Percentiles rank a stretch among this genome's conserved stretches.
Evolutionary conservation across 2,113 vertebrate species (phyloP).

Genomic region (Marcusenius ussheri): DNA sequence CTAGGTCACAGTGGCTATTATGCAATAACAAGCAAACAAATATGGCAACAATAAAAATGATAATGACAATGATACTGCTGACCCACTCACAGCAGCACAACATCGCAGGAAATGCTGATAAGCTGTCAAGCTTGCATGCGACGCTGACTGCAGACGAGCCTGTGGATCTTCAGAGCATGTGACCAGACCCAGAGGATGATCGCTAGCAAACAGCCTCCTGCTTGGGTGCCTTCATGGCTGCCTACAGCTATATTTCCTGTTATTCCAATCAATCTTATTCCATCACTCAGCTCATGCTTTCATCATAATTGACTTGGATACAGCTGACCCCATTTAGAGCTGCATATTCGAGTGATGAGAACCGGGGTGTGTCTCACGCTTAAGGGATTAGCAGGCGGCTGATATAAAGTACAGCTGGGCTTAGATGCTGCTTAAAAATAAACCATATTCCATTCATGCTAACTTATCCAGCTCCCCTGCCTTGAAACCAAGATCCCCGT

Average conservation of each 20-base stretch:
- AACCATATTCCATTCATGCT: background rate
- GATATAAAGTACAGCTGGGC: background rate
- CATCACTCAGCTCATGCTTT: background rate
- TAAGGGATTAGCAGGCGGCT: background rate
- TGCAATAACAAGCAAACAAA: background rate
- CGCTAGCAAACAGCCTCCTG: background rate
- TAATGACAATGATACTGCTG: background rate
- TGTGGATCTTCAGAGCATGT: background rate
- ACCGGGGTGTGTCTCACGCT: background rate
- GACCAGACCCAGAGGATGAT: background rate
- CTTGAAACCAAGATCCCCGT: background rate
- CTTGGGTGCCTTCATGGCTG: background rate
- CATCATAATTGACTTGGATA: background rate
- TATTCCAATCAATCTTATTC: background rate
- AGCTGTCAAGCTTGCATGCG: background rate
- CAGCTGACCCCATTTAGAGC: background rate
- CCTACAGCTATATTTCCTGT: background rate
- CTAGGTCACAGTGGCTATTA: background rate
- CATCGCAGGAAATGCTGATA: background rate
- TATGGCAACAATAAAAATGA: background rate
- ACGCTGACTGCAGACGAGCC: background rate
- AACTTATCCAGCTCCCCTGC: background rate
- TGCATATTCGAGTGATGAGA: background rate
- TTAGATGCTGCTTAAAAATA: background rate
- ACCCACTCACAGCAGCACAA: background rate